Evolutionary conservation across 2,888 invertebrate genomes (phyloP).

Genomic region (Alcis repandata): DNA sequence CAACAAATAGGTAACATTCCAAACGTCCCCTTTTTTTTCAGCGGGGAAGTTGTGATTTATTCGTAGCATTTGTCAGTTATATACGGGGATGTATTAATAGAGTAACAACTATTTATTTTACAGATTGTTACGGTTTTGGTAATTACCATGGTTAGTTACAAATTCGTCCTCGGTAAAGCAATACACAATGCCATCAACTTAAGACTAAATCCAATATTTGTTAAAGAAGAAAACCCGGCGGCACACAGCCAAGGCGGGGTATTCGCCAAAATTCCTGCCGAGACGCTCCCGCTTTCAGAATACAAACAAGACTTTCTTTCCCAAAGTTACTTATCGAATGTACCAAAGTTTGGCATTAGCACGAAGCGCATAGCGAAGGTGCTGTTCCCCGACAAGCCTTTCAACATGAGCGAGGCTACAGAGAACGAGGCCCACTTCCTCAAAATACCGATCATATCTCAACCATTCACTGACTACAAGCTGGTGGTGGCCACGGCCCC

Average conservation of each 20-base stretch:
- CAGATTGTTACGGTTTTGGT: constrained; percentile 55
- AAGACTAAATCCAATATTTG: constrained; percentile 60
- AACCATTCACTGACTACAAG: constrained; percentile 67
- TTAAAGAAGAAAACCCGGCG: constrained; percentile 57
- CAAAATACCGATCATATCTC: constrained; percentile 66
- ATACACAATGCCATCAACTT: constrained; percentile 68
- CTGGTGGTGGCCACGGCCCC: constrained; percentile 76
- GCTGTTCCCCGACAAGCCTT: constrained; percentile 49
- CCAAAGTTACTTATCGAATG: constrained; percentile 52
- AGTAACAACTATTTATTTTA: constrained; percentile 30
- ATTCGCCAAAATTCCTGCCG: constrained; percentile 66
- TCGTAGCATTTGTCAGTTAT: no score
- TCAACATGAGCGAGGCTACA: constrained; percentile 30
- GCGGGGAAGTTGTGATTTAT: no score
- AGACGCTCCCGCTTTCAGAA: constrained; percentile 38
- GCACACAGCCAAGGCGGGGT: constrained; percentile 55
- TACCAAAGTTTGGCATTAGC: constrained; percentile 52
- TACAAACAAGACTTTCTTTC: constrained; percentile 48
- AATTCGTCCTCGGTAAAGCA: constrained; percentile 55
- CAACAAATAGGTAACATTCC: no score
- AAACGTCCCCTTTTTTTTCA: no score
- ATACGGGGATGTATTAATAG: no score
- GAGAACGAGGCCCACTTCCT: constrained; percentile 50
- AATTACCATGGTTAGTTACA: constrained; percentile 46
- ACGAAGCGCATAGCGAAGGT: constrained; percentile 67